Base-by-base conservation (phyloP, 2,888 invertebrate genomes). In the Unio delphinus region DNA sequence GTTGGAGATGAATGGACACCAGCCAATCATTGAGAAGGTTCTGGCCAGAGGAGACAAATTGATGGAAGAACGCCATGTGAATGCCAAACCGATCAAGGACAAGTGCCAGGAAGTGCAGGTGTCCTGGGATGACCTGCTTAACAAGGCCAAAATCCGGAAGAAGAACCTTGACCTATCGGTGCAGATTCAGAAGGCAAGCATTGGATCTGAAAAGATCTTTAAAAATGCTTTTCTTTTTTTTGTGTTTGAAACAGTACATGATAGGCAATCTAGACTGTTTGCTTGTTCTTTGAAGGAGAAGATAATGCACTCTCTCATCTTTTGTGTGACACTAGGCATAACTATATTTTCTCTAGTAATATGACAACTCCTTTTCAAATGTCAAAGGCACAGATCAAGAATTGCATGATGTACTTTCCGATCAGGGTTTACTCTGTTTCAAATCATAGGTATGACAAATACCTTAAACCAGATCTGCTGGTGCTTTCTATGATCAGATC, bases 1-100 rank as follows among this genome's bases (percentile, higher is more conserved):
- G 83, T 94, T 95, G 0, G 99, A 98, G 91, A 94, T 99, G 73
- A 92, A 92, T 55, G 97, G 96, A 0, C 94, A 99, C 87, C 93
- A 94, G 81, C 94, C 95, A 0, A 93, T 95, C 89, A 95, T 98
- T 64, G 94, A 95, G 81, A 94, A 95, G 82, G 94, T 96, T 4
- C 89, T 97, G 64, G 92, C 92, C n/a, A 93, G 93, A n/a, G 98
- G 97, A 0, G 92, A 94, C 68, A 90, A 92, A 15, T 91, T 98
- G 64, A 92, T 95, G 6, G 93, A 94, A 56, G 93, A 94, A 78
- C 91, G 93, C 45, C 96, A 98, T 90, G 95, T 95, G 0, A 95
- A 96, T 88, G 92, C 92, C 57, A 92, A 93, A 64, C 94, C 94
- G 91, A 96, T 98, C 81, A 92, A 93, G 83, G 92, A 93, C 20